Percentiles rank a stretch among this genome's conserved stretches.
These are phyloP conservation scores for Peromyscus polionotus DNA, from an alignment of 2,113 vertebrate species.

Conservation along the genomic window DNA sequence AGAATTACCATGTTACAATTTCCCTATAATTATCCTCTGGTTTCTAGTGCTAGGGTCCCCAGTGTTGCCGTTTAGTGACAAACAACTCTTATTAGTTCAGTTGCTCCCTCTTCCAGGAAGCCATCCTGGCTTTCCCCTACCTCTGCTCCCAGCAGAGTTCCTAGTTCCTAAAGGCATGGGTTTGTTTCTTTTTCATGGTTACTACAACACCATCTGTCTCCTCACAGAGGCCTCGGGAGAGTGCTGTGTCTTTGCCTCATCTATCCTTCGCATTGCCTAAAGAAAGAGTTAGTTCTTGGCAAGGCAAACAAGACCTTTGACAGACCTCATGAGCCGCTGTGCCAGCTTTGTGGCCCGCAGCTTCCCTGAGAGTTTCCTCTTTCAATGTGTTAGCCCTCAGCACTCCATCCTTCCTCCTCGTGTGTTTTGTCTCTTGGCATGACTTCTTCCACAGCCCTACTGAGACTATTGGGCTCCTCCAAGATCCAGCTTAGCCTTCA, in stretches of 20 bases:
- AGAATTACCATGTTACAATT: neutral
- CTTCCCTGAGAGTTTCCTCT: neutral
- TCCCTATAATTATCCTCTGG: neutral
- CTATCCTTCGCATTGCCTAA: neutral
- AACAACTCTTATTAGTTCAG: neutral
- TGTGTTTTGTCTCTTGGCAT: neutral
- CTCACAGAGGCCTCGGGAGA: neutral
- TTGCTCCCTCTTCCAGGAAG: neutral
- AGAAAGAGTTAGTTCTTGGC: neutral
- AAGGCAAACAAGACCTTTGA: neutral
- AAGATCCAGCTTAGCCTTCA: neutral
- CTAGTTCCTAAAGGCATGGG: neutral
- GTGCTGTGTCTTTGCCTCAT: neutral
- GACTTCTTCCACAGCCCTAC: neutral
- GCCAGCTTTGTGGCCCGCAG: neutral
- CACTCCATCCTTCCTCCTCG: neutral
- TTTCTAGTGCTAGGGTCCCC: neutral
- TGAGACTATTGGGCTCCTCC: neutral
- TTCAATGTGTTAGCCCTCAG: neutral
- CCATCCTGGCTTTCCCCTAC: neutral
- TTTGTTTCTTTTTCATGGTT: neutral
- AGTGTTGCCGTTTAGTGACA: neutral
- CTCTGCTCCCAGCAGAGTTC: neutral
- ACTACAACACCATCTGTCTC: neutral
- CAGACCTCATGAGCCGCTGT: neutral